These are phyloP conservation scores for Excalfactoria chinensis DNA, from an alignment of 2,113 vertebrate genomes.

Conservation along the genomic window DNA sequence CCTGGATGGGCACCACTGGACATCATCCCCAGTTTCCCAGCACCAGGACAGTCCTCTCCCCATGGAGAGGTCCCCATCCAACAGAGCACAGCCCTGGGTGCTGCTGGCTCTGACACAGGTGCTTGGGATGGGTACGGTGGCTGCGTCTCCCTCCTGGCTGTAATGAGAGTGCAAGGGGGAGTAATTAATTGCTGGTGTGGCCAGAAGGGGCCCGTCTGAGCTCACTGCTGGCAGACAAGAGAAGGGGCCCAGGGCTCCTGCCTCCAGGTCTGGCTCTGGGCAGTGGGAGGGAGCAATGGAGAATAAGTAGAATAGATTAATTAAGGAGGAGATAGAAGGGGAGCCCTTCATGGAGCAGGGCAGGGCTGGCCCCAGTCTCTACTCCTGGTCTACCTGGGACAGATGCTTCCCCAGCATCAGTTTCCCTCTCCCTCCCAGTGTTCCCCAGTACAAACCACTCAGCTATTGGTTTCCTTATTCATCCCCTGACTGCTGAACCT, in stretches of 20 bases:
- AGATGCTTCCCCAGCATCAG: background rate
- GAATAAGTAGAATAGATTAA: background rate
- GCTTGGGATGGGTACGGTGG: background rate
- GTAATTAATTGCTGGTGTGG: background rate
- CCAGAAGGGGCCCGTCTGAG: constrained; percentile 44
- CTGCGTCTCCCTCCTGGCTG: background rate
- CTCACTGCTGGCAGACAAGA: background rate
- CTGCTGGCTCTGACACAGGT: background rate
- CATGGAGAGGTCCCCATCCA: accelerated
- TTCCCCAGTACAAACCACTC: background rate
- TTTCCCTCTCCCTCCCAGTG: background rate
- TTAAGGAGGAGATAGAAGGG: background rate
- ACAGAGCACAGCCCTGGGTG: background rate
- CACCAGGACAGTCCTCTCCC: background rate
- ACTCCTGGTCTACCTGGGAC: background rate
- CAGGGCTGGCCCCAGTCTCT: background rate
- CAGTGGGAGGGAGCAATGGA: accelerated
- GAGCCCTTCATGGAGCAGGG: background rate
- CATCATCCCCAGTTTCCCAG: background rate
- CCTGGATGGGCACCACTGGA: background rate
- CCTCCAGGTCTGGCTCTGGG: background rate
- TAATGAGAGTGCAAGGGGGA: background rate
- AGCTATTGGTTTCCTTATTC: accelerated
- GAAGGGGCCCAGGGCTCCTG: background rate
- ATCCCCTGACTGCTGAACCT: background rate